These are phyloP conservation scores for Phengaris alcon DNA, from an alignment of 2,888 invertebrate species.

Conservation along the genomic window DNA sequence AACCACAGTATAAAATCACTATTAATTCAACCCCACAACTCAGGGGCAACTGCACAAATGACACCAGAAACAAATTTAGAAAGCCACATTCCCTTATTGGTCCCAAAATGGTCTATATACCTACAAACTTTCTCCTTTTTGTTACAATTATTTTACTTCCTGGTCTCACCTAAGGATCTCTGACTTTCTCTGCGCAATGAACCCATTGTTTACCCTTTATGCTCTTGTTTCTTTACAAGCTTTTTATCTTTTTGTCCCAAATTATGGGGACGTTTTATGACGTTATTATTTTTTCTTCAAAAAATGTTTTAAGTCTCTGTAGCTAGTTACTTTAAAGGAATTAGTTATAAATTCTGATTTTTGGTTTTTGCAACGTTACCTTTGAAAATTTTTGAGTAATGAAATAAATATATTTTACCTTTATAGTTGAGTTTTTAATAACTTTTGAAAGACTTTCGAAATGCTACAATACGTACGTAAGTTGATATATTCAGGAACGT, in stretches of 20 bases:
- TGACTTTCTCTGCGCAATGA: slow-evolving; percentile 73
- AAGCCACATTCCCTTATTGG: slow-evolving; percentile 67
- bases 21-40: slow-evolving; percentile 39
- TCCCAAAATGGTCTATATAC: slow-evolving; percentile 53
- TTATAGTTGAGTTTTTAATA: no score
- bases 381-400: neutral
- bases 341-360: neutral
- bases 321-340: neutral
- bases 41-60: slow-evolving; percentile 66
- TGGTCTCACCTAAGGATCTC: slow-evolving; percentile 65
- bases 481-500: neutral
- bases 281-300: slow-evolving; percentile 18
- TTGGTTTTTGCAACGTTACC: neutral
- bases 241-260: slow-evolving; percentile 31
- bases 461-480: no score
- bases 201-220: slow-evolving; percentile 37
- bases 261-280: slow-evolving; percentile 24
- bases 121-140: slow-evolving; percentile 75
- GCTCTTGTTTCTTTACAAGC: slow-evolving; percentile 29
- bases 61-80: slow-evolving; percentile 61
- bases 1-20: slow-evolving; percentile 4
- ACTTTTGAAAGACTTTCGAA: no score
- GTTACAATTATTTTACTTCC: slow-evolving; percentile 70
- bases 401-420: neutral
- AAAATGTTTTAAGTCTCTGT: slow-evolving; percentile 7